A percentile compares a stretch with the other conserved stretches of the same genome.
Evolutionary conservation across 2,113 vertebrate genomes (phyloP).

Genomic region (Suricata suricatta): DNA sequence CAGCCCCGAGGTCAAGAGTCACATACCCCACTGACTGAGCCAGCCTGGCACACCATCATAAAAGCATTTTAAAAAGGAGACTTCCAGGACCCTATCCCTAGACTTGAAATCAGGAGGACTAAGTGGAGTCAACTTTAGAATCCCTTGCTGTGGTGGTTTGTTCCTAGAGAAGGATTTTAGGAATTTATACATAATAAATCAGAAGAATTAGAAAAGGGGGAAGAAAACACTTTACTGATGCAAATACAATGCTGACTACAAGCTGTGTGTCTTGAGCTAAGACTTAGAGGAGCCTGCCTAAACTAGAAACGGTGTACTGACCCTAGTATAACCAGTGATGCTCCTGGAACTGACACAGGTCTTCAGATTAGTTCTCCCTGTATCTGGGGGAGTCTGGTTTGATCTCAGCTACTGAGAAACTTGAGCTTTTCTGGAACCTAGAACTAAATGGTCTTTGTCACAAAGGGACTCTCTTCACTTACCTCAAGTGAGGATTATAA

Average conservation of each 20-base stretch:
- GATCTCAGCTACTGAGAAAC: background rate
- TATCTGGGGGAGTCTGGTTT: background rate
- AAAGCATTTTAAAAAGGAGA: background rate
- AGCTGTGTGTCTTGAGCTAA: background rate
- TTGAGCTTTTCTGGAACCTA: slow-evolving; percentile 12
- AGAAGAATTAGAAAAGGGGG: slow-evolving; percentile 25
- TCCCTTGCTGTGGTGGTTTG: background rate
- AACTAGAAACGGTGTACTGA: background rate
- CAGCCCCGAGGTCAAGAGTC: background rate
- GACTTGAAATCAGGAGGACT: background rate
- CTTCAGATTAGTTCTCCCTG: background rate
- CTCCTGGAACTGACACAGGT: slow-evolving; percentile 8
- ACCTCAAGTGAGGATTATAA: background rate
- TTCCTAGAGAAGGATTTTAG: slow-evolving; percentile 15
- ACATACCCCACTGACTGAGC: background rate
- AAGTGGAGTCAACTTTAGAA: background rate
- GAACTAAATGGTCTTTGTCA: background rate
- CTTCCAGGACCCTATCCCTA: background rate
- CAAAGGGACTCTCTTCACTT: background rate
- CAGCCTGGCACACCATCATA: background rate
- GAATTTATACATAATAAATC: background rate
- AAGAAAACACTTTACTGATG: background rate
- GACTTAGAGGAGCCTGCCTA: background rate
- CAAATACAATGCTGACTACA: background rate
- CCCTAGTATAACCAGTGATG: background rate